Base-by-base conservation (phyloP, 2,797 vertebrate species). In the Gambusia yucatana region DNA sequence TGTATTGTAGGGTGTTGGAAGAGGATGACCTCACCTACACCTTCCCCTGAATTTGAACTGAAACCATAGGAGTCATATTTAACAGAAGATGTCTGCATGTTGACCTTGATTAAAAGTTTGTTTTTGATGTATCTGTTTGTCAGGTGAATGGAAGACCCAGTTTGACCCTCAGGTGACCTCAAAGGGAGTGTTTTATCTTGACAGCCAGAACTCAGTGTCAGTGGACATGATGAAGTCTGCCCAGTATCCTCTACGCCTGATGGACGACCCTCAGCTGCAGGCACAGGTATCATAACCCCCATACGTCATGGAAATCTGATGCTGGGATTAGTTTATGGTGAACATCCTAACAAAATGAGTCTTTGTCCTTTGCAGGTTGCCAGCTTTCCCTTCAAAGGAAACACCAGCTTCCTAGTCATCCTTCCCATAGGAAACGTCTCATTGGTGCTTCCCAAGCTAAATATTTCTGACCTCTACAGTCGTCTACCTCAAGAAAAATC, bases 151-250 rank as follows among this genome's bases (percentile, higher is more conserved):
- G 98, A 95, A 86, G 89, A 97, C 89, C 76, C 96, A 93, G 17
- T 99, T 99, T 85, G 96, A 99, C 82, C 94, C 95, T 0, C 91
- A 70, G n/a, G 91, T 90, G 43, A 98, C 98, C 41, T 85, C 83
- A 25, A 93, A 93, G 69, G 96, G 95, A 50, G 50, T 86, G 0
- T 99, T 99, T 91, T 94, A 97, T 87, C 87, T 98, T 76, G 95
- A 97, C 22, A 87, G 92, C 48, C 80, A 95, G 57, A 95, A 93
- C 0, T 86, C 92, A 0, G 96, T 97, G 65, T 92, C 93, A 0
- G 97, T 98, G 78, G 96, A 98, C 86, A 99, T 98, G 97, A 99
- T 98, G 98, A 96, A 93, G 44, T 96, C 96, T 65, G 80, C 52
- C 20, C 94, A 93, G 4, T 97, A 97, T 81, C 94, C 97, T 1